A percentile compares a stretch with the other conserved stretches of the same genome.
Evolutionary conservation across 2,113 vertebrate species (phyloP).

Genomic region (Megatriorchis doriae): DNA sequence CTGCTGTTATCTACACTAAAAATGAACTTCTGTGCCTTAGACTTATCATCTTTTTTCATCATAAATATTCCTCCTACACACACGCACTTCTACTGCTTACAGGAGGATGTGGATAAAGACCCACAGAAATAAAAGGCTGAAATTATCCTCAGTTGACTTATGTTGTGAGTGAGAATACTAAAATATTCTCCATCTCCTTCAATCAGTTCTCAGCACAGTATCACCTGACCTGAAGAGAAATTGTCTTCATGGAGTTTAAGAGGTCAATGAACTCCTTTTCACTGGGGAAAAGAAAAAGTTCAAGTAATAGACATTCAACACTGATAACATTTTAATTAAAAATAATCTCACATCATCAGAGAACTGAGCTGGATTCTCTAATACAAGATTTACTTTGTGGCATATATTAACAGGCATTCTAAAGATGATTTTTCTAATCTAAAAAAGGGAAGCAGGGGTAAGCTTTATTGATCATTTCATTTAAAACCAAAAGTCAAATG

Average conservation of each 20-base stretch:
- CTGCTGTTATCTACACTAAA: neutral
- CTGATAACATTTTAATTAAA: constrained; percentile 1
- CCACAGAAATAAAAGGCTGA: neutral
- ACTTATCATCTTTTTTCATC: neutral
- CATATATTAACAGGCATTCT: neutral
- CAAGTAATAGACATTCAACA: neutral
- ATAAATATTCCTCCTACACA: constrained; percentile 25
- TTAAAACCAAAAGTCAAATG: neutral
- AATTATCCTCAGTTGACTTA: neutral
- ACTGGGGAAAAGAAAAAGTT: neutral
- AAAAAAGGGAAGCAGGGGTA: neutral
- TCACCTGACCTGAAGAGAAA: constrained; percentile 8
- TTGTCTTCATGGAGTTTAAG: neutral
- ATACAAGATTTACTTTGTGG: neutral
- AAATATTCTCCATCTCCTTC: neutral
- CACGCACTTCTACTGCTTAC: neutral
- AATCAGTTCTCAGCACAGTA: neutral
- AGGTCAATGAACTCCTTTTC: neutral
- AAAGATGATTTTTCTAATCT: neutral
- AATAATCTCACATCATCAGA: neutral
- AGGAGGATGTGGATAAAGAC: neutral
- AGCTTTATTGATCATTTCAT: neutral
- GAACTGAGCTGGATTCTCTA: neutral
- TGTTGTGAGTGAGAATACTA: neutral
- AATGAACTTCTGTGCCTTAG: neutral